Evolutionary conservation across 2,888 invertebrate genomes (phyloP).

Genomic region (Himalopsyche tibetana): DNA sequence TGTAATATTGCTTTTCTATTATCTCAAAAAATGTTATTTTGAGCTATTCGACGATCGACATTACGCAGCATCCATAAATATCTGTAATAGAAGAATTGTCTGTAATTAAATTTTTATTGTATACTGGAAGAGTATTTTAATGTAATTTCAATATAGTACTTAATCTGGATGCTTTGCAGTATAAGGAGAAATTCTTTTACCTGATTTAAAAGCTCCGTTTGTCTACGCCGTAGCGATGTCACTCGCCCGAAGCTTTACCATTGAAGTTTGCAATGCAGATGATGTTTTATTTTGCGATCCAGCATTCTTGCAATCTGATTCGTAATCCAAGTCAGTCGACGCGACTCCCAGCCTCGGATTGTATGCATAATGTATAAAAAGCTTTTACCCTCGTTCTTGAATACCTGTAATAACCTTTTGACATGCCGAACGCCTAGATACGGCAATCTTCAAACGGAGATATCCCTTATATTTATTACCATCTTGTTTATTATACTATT

Average conservation of each 20-base stretch:
- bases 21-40: no score
- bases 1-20: no score
- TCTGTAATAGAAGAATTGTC: no score
- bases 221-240: background rate
- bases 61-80: no score
- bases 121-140: no score
- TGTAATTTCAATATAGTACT: no score
- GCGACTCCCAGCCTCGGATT: slow-evolving; percentile 49
- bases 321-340: slow-evolving; percentile 51
- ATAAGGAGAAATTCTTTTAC: background rate
- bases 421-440: background rate
- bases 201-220: background rate
- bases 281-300: slow-evolving; percentile 48
- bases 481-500: no score
- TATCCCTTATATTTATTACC: no score
- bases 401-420: slow-evolving; percentile 27
- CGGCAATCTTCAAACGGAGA: background rate
- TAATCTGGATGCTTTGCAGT: no score
- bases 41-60: no score
- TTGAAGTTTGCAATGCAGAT: slow-evolving; percentile 57
- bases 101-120: no score
- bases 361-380: slow-evolving; percentile 62
- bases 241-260: background rate
- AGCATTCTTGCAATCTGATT: slow-evolving; percentile 48
- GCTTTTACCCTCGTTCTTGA: slow-evolving; percentile 53